Base-by-base conservation (phyloP, 2,113 vertebrate genomes). In the Ptilonorhynchus violaceus region DNA sequence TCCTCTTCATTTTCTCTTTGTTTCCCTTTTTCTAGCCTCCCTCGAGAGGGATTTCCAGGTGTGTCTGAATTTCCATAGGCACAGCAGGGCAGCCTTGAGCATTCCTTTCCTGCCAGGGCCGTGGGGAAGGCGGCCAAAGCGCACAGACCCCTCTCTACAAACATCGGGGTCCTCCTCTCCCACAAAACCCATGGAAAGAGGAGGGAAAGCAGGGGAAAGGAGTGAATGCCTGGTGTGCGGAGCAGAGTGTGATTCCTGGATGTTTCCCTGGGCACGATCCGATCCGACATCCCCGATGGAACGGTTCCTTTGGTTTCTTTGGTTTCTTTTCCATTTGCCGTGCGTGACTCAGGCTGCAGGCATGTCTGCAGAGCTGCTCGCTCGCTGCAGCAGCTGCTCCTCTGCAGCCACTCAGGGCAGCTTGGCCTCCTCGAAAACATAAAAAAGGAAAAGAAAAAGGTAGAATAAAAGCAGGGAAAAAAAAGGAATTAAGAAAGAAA, bases 271-370 rank as follows among this genome's bases (percentile, higher is more conserved):
- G 92, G 79, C 88, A 96, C 7, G 15, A n/a, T 42, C 13, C 3
- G 3, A 16, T 85, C 73, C 85, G 47, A n/a, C 79, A 28, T 53
- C 76, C 20, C 95, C 84, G 94, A 42, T 88, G 94, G 53, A n/a
- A 94, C 3, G 62, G 75, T 69, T 91, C 55, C 75, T 97, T 82
- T 39, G 37, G 37, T 39, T 39, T 39, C 37, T 23, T 25, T 25
- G 49, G 49, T 66, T 84, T 62, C 58, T 96, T 64, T 69, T 56
- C 60, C 91, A 80, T 52, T 53, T 67, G 58, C 75, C 7, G 3
- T 49, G 6, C 46, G 55, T 97, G 96, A 95, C 53, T 96, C 96
- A 96, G 94, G 95, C 94, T 58, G 72, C 88, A 95, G 91, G 94
- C 92, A 96, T 95, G 96, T 96, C 94, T 97, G 96, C 78, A 44